These are phyloP conservation scores for Gryon sp. DNA, from an alignment of 1,140 invertebrate species.

Conservation along the genomic window DNA sequence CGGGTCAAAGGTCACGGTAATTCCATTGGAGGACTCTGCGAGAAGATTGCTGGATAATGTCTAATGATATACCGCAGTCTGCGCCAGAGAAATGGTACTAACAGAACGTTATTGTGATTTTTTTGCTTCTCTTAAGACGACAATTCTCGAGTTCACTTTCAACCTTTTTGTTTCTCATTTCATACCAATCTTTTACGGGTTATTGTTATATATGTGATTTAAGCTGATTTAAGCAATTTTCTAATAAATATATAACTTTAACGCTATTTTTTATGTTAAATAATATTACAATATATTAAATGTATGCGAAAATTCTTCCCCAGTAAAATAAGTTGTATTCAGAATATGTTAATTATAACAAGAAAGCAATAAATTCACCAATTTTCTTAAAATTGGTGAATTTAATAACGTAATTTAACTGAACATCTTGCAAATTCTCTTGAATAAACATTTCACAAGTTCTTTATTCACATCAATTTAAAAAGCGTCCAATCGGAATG, in stretches of 20 bases:
- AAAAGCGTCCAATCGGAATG: conserved; percentile 20
- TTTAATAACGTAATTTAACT: too few relatives aligned
- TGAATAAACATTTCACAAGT: neutral
- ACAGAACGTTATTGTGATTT: conserved; percentile 42
- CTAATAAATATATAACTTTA: too few relatives aligned
- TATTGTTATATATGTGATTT: too few relatives aligned
- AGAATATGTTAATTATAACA: too few relatives aligned
- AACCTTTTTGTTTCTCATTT: neutral
- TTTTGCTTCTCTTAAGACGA: conserved; percentile 31
- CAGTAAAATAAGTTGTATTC: too few relatives aligned
- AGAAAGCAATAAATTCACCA: too few relatives aligned
- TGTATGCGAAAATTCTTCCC: too few relatives aligned
- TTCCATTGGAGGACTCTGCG: conserved; percentile 67
- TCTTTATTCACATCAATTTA: neutral
- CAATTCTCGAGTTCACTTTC: conserved; percentile 40
- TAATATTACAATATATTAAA: too few relatives aligned
- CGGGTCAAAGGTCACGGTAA: conserved; percentile 76
- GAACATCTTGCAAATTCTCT: neutral
- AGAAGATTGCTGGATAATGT: conserved; percentile 73
- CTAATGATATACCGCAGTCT: conserved; percentile 71
- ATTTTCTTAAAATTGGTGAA: too few relatives aligned
- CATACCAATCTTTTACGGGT: neutral
- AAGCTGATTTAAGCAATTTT: too few relatives aligned
- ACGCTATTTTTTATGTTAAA: too few relatives aligned
- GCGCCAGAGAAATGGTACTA: conserved; percentile 35